Conservation (phyloP, 2,113 vertebrate species). For the Leucosticte australis region DNA sequence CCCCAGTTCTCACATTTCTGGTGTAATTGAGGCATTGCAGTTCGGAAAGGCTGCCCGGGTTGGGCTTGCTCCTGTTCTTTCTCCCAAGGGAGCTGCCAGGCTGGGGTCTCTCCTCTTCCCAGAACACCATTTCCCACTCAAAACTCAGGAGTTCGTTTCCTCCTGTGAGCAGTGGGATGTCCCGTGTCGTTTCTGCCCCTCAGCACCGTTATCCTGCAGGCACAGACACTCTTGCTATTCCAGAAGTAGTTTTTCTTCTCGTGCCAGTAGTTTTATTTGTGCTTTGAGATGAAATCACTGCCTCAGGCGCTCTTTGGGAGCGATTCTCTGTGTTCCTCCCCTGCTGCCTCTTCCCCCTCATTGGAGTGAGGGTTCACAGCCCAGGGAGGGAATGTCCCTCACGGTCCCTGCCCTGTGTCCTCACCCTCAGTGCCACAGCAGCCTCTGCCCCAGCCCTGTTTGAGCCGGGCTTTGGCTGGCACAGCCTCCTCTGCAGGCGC, state of each 20-base stretch:
- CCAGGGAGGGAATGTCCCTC: background rate
- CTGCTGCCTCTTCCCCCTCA: background rate
- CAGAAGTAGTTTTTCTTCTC: background rate
- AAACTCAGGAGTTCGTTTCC: background rate
- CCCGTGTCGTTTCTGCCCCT: background rate
- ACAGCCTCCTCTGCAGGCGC: background rate
- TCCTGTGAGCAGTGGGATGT: background rate
- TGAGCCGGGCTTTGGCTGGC: background rate
- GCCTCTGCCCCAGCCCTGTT: background rate
- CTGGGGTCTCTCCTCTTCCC: background rate
- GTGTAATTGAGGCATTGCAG: background rate
- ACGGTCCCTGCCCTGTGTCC: accelerated
- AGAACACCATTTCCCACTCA: background rate
- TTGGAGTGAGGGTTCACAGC: background rate
- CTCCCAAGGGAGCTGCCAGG: no score
- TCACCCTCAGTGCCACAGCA: accelerated
- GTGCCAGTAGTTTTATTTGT: background rate
- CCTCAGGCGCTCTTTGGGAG: background rate
- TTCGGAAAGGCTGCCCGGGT: background rate
- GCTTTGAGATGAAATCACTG: background rate
- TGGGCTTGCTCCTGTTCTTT: background rate
- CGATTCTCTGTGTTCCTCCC: background rate
- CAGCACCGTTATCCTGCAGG: background rate
- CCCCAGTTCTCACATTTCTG: background rate
- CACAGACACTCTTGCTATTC: background rate